Percentiles rank a stretch among this genome's conserved stretches.
Conservation (phyloP, 1,140 invertebrate species). For the Dendroctonus valens region DNA sequence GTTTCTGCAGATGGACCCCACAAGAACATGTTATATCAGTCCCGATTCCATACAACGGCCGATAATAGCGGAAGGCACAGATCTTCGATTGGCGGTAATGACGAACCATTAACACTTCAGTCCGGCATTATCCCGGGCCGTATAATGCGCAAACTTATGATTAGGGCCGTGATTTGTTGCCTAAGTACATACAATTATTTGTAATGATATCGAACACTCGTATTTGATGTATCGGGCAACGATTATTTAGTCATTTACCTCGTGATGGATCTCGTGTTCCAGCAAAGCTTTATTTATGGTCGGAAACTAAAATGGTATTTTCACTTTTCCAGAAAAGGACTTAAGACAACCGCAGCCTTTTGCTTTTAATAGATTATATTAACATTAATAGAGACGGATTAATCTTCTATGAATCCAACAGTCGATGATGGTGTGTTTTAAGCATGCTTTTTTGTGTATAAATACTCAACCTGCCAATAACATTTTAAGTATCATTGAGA, state of each 20-base stretch:
- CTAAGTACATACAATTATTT: conserved; percentile 25
- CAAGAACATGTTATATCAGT: conserved; percentile 15
- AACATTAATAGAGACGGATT: background rate
- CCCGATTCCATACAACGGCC: background rate
- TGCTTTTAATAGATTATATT: background rate
- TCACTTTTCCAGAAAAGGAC: background rate
- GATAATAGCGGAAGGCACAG: conserved; percentile 23
- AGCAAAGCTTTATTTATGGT: background rate
- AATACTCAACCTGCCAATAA: too few species aligned
- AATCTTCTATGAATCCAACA: background rate
- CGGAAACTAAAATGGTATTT: background rate
- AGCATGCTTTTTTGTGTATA: background rate
- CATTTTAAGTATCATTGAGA: too few species aligned
- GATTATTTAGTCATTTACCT: conserved; percentile 19
- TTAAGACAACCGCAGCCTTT: background rate
- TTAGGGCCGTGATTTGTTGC: conserved; percentile 18
- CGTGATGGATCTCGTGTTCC: background rate
- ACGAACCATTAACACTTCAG: conserved; percentile 29
- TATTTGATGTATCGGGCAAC: conserved; percentile 17
- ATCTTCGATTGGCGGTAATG: conserved; percentile 25
- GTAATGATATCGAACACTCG: conserved; percentile 22
- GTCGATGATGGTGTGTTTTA: background rate
- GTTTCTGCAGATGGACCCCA: conserved; percentile 9
- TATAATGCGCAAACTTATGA: conserved; percentile 21
- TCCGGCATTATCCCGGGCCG: conserved; percentile 18